phyloP scores from a whole-genome alignment of 2,888 invertebrate genomes.

The Netelia fuscicornis region DNA sequence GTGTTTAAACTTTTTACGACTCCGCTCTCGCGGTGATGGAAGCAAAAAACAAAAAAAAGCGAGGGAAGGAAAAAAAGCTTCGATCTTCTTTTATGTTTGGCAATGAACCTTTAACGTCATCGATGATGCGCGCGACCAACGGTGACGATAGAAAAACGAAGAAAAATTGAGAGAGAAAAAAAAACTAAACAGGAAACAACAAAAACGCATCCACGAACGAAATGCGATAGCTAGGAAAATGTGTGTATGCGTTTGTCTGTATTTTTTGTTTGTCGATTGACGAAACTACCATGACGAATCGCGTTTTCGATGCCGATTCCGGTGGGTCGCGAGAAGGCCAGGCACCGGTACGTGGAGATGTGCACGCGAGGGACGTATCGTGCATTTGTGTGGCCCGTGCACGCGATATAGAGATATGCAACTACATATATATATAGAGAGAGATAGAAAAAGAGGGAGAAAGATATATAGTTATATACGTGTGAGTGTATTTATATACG shows the following conservation, averaged over 20 bases:
- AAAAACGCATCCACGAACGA: constrained; percentile 16
- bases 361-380: constrained; percentile 39
- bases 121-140: neutral
- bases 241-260: neutral
- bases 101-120: neutral
- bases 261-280: constrained; percentile 41
- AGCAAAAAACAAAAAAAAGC: neutral
- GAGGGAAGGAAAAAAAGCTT: neutral
- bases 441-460: neutral
- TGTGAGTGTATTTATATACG: constrained; percentile 8
- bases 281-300: constrained; percentile 60
- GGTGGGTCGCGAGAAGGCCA: constrained; percentile 21
- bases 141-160: neutral
- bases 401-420: constrained; percentile 5
- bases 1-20: neutral
- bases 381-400: neutral
- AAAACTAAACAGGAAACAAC: neutral
- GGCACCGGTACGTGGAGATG: neutral
- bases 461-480: neutral
- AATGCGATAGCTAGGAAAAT: constrained; percentile 1
- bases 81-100: neutral
- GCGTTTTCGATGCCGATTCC: constrained; percentile 39
- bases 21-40: too few species aligned
- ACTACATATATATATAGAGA: neutral
- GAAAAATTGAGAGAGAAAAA: too few species aligned